Evolutionary conservation across 1,140 invertebrate genomes (phyloP), one percentile per base, ranked within the genome.

Genomic region (Diabrotica virgifera): DNA sequence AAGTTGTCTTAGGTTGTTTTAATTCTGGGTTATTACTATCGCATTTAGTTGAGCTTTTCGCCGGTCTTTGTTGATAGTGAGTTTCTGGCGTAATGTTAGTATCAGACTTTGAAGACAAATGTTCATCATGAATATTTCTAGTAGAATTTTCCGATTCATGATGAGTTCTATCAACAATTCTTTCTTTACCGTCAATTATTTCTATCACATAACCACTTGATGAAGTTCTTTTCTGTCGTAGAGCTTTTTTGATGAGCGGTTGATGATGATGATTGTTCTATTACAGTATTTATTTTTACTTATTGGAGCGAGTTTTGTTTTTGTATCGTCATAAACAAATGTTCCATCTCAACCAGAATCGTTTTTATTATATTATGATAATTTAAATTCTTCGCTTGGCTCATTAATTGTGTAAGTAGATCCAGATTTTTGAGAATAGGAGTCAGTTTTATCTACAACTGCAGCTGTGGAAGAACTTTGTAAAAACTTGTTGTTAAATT

Each of bases 171-270:
- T 85, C 84, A 40, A 86, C 76, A 40, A 85, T 81, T n/a, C 82
- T 74, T 75, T 85, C 83, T 75, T 85, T 85, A 8, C 84, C 84
- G 69, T 86, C 84, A 36, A 86, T 81, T 60, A 85, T 82, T 77
- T 85, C 82, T 54, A 85, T 79, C 8, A 84, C 82, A 64, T 85
- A 83, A 54, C 82, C 84, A 13, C 80, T 82, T 5, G 83, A 84
- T 10, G 83, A 82, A 13, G 81, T 84, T 75, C n/a, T 85, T 84
- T 61, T 79, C 78, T 2, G 81, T 66, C 5, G 74, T 73, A 7
- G 69, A 74, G n/a, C 63, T 70, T 59, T 72, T 64, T 57, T 75
- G 68, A 24, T 73, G 70, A 5, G 71, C 72, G 10, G 62, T 65
- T 2, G 70, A 72, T 5, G 70, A 62, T 10, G 66, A 70, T 6